Evolutionary conservation across 2,888 invertebrate species (phyloP).

Genomic region (Megastigmus dorsalis): DNA sequence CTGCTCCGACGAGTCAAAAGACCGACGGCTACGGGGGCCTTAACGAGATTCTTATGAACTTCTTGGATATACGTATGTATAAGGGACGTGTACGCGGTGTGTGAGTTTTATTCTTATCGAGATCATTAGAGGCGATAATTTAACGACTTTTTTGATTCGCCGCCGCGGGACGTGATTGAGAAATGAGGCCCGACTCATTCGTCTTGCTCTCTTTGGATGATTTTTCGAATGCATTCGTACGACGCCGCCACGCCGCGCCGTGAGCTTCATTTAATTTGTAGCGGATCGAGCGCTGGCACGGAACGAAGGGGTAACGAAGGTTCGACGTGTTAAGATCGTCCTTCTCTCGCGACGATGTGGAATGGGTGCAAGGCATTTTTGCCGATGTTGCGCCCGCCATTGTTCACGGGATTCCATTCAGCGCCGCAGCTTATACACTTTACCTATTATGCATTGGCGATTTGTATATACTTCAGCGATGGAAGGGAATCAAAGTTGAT

Average conservation of each 20-base stretch:
- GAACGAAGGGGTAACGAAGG: neutral
- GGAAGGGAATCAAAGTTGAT: too few species aligned
- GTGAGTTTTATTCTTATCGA: conserved; percentile 36
- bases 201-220: conserved; percentile 40
- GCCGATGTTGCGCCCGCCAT: too few species aligned
- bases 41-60: conserved; percentile 53
- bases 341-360: too few species aligned
- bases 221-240: conserved; percentile 28
- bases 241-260: too few species aligned
- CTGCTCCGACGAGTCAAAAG: conserved; percentile 40
- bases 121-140: conserved; percentile 53
- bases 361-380: too few species aligned
- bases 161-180: conserved; percentile 1
- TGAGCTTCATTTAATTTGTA: conserved; percentile 15
- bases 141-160: neutral
- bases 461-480: too few species aligned
- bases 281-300: neutral
- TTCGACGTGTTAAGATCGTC: too few species aligned
- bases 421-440: too few species aligned
- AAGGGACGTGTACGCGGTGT: too few species aligned
- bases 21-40: neutral
- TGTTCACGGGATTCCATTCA: too few species aligned
- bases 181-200: neutral
- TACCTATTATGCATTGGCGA: too few species aligned
- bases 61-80: conserved; percentile 7